A percentile compares a stretch with the other conserved stretches of the same genome.
Evolutionary conservation across 1,140 invertebrate species (phyloP).

Genomic region (Diachasmimorpha longicaudata): DNA sequence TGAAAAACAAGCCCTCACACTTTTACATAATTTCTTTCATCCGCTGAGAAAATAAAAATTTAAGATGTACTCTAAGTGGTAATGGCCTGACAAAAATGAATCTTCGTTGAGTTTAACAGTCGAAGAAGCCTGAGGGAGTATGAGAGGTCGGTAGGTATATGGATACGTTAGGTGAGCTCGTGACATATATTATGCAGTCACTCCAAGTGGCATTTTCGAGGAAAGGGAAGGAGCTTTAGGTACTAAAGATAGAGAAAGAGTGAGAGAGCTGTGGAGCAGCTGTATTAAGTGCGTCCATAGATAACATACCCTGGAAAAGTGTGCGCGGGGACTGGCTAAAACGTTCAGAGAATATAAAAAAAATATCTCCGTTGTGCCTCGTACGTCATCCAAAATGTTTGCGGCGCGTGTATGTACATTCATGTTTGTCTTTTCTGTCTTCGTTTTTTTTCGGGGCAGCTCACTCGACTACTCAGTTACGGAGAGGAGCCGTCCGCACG

Average conservation of each 20-base stretch:
- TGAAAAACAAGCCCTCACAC: no score
- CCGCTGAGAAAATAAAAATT: no score
- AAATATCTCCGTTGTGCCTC: not conserved
- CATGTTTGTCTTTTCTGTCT: not conserved
- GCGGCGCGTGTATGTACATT: constrained; percentile 7
- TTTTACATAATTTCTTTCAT: no score
- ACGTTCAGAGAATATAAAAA: constrained; percentile 5
- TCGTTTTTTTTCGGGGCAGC: not conserved
- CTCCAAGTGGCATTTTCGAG: constrained; percentile 48
- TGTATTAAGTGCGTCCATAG: constrained; percentile 63
- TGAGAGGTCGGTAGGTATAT: not conserved
- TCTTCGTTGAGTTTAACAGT: not conserved
- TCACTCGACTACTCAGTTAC: not conserved
- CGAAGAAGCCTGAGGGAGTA: not conserved
- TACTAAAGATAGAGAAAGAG: constrained; percentile 26
- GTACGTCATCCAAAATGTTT: constrained; percentile 20
- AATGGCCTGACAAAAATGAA: not conserved
- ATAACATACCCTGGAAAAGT: constrained; percentile 51
- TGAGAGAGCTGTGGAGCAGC: constrained; percentile 46
- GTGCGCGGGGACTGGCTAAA: constrained; percentile 10
- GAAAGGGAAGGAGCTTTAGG: constrained; percentile 17
- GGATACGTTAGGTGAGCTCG: constrained; percentile 19
- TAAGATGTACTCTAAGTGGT: not conserved
- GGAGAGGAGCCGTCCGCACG: not conserved
- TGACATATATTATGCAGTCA: constrained; percentile 53